Evolutionary conservation across 2,888 invertebrate genomes (phyloP).

Genomic region (Rhagonycha fulva): DNA sequence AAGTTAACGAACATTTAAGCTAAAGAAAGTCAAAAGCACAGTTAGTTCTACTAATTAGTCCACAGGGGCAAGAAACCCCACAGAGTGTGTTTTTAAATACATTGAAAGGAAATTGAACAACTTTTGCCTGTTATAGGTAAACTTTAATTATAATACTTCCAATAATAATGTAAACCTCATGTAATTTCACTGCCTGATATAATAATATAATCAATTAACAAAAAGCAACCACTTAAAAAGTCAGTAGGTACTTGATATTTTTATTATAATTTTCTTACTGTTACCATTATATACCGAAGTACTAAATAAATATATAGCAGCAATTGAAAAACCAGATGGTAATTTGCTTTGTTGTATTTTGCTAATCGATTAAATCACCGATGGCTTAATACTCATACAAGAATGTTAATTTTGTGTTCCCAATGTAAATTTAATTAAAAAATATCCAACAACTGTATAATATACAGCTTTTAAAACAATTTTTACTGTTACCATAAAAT

Average conservation of each 20-base stretch:
- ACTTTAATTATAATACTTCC: background rate
- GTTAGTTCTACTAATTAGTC: conserved; percentile 19
- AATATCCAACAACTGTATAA: background rate
- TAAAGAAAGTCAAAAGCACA: conserved; percentile 1
- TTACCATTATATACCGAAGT: background rate
- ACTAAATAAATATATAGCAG: background rate
- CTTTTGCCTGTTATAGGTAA: background rate
- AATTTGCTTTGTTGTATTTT: background rate
- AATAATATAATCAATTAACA: background rate
- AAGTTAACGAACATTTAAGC: background rate
- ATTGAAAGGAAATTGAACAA: background rate
- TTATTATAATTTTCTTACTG: background rate
- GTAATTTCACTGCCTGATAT: background rate
- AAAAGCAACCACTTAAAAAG: background rate
- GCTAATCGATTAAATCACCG: background rate
- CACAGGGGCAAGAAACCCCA: conserved; percentile 21
- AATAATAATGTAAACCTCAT: background rate
- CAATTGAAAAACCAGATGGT: background rate
- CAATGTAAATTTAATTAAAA: background rate
- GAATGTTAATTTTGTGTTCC: background rate
- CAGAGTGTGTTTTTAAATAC: background rate
- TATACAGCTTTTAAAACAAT: background rate
- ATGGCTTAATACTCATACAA: background rate
- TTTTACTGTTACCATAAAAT: background rate
- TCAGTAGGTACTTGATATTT: no score